These are phyloP conservation scores for Urosaurus nigricauda DNA, from an alignment of 2,797 vertebrate genomes.

Conservation along the genomic window DNA sequence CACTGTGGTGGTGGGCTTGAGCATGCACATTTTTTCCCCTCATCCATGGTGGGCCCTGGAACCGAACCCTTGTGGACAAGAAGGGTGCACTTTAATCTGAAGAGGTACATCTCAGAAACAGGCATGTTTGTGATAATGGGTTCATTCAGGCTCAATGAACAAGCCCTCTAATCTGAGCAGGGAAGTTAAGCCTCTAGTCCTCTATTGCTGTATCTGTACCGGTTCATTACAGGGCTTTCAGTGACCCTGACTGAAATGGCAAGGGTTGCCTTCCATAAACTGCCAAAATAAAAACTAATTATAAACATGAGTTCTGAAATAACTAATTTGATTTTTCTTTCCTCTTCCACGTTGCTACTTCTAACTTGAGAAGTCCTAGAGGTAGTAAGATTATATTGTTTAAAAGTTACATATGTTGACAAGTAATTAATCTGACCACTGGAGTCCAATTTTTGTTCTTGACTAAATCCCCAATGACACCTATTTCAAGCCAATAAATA, in stretches of 20 bases:
- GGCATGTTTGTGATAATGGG: not conserved
- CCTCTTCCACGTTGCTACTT: not conserved
- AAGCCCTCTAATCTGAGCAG: not conserved
- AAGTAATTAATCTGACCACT: slow-evolving; percentile 41
- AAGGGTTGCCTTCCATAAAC: not conserved
- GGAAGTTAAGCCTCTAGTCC: too few relatives aligned
- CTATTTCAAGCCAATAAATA: slow-evolving; percentile 2
- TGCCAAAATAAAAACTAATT: not conserved
- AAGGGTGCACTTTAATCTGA: not conserved
- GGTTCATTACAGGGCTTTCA: not conserved
- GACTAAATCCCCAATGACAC: slow-evolving; percentile 36
- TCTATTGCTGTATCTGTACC: not conserved
- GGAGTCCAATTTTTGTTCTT: slow-evolving; percentile 41
- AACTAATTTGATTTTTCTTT: not conserved
- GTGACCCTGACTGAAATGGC: not conserved
- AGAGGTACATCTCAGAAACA: not conserved
- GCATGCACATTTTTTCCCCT: too few relatives aligned
- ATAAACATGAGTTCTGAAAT: slow-evolving; percentile 19
- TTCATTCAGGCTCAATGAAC: too few relatives aligned
- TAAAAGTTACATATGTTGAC: slow-evolving; percentile 44
- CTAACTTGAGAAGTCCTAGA: slow-evolving; percentile 17
- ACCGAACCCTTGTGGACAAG: too few relatives aligned
- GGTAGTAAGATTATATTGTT: slow-evolving; percentile 37
- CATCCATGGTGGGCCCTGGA: too few relatives aligned
- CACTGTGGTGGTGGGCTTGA: too few relatives aligned